Conservation (phyloP, 2,113 vertebrate species). For the Oplegnathus fasciatus region DNA sequence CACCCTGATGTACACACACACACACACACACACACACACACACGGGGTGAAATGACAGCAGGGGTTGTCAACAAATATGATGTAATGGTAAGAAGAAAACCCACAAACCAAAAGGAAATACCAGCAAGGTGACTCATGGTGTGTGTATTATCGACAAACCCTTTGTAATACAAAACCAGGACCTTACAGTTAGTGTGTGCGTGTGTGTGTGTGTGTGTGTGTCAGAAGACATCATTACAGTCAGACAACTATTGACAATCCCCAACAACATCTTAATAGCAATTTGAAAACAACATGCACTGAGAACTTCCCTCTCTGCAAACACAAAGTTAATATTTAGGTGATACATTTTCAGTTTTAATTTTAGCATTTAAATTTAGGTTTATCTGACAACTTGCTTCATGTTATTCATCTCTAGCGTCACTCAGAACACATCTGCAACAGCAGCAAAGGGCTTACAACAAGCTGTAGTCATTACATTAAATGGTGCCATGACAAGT, state of each 20-base stretch:
- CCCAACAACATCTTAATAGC: not conserved
- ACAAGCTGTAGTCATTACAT: not conserved
- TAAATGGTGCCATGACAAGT: not conserved
- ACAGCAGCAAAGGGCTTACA: not conserved
- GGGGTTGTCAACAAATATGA: slow-evolving; percentile 62
- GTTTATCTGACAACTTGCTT: not conserved
- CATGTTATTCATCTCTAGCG: not conserved
- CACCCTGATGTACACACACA: slow-evolving; percentile 43
- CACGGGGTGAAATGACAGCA: slow-evolving; percentile 32
- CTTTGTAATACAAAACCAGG: slow-evolving; percentile 55
- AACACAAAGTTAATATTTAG: not conserved
- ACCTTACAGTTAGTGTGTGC: not conserved
- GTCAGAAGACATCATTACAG: not conserved
- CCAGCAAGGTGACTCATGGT: slow-evolving; percentile 59
- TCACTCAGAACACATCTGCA: not conserved
- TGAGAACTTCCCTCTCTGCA: not conserved
- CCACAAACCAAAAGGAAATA: slow-evolving; percentile 55
- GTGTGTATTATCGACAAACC: slow-evolving; percentile 32
- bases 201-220: slow-evolving; percentile 9
- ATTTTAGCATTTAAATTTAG: not conserved
- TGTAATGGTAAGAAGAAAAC: slow-evolving; percentile 52
- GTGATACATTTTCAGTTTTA: not conserved
- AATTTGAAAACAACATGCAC: not conserved
- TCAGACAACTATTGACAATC: not conserved
- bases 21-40: slow-evolving; percentile 9